Evolutionary conservation across 2,113 vertebrate species (phyloP).

Genomic region (Prionailurus bengalensis): DNA sequence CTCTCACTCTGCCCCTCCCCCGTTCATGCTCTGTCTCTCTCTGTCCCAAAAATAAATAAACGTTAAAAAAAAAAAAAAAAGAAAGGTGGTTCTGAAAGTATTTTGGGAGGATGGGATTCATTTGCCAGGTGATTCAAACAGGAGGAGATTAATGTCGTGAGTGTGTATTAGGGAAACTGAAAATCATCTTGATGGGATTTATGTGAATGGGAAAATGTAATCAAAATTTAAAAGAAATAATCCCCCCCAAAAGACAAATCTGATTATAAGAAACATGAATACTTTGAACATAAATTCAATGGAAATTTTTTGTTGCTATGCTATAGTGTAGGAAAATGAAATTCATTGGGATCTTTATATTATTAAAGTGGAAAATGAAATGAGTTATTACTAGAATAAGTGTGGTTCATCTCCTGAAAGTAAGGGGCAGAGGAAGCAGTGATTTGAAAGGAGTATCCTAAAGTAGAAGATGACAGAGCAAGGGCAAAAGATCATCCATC

Average conservation of each 20-base stretch:
- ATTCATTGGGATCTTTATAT: neutral
- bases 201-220: neutral
- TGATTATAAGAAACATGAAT: neutral
- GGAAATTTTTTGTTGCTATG: neutral
- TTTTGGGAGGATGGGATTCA: neutral
- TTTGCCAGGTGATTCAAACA: neutral
- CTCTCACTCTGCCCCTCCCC: too few relatives aligned
- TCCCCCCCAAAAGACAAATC: neutral
- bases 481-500: neutral
- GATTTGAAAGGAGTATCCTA: neutral
- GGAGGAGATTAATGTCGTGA: neutral
- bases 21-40: too few relatives aligned
- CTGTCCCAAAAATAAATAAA: too few relatives aligned
- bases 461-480: neutral
- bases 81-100: neutral
- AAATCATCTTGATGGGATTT: slow-evolving; percentile 51
- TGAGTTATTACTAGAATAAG: neutral
- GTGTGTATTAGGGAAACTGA: neutral
- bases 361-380: neutral
- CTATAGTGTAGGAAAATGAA: neutral
- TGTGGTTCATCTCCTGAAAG: neutral
- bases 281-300: slow-evolving; percentile 43
- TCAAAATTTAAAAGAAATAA: slow-evolving; percentile 45
- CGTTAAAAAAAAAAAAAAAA: too few relatives aligned
- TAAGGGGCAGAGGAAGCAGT: neutral